Evolutionary conservation across 2,797 vertebrate species (phyloP).

Genomic region (Mus minutoides): DNA sequence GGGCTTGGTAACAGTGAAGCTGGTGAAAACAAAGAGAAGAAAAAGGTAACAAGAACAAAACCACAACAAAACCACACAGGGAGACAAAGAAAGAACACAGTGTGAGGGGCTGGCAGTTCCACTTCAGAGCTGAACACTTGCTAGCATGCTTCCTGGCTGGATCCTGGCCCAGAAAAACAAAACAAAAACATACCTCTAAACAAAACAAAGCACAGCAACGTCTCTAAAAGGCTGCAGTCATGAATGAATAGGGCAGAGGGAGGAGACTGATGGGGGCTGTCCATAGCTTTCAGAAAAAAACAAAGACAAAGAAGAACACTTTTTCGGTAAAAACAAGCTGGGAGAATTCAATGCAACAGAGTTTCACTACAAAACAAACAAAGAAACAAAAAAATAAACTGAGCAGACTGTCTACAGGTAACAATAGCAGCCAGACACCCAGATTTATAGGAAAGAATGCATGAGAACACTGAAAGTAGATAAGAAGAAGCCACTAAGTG

Average conservation of each 20-base stretch:
- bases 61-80: not conserved
- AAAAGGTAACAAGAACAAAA: not conserved
- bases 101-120: not conserved
- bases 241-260: not conserved
- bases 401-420: not conserved
- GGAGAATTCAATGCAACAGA: not conserved
- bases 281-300: not conserved
- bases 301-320: constrained; percentile 10
- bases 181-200: not conserved
- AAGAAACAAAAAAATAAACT: not conserved
- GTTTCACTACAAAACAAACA: not conserved
- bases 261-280: not conserved
- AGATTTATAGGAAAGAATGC: not conserved
- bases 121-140: not conserved
- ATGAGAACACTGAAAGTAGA: not conserved
- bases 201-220: not conserved
- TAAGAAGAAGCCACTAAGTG: not conserved
- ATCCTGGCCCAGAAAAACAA: too few species aligned
- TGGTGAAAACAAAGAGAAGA: not conserved
- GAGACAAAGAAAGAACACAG: not conserved
- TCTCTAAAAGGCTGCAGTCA: not conserved
- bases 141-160: not conserved
- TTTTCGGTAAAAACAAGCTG: not conserved
- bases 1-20: not conserved
- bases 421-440: not conserved